A percentile compares a stretch with the other conserved stretches of the same genome.
phyloP scores from a whole-genome alignment of 2,797 vertebrate species.

The Hypotaenidia philippensis region DNA sequence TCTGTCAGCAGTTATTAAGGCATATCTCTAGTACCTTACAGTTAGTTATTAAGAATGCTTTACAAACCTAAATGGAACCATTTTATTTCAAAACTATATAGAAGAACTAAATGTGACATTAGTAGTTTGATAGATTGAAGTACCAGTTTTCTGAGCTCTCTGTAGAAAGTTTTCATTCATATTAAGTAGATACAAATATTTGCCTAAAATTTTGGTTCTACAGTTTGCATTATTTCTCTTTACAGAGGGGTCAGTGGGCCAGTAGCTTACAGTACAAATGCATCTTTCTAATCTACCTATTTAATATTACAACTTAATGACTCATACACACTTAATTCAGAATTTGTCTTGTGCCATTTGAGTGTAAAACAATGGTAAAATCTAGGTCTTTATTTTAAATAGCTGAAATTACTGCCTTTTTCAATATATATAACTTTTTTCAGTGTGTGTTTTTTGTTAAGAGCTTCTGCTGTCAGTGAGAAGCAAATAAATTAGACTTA shows the following conservation, averaged over 20 bases:
- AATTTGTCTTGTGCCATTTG: not conserved
- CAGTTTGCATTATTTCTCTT: not conserved
- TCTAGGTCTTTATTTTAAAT: not conserved
- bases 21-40: no score
- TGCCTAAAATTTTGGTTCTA: not conserved
- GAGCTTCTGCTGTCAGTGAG: not conserved
- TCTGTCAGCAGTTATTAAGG: no score
- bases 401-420: not conserved
- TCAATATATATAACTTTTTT: no score
- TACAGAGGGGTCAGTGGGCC: not conserved
- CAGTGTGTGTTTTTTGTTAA: not conserved
- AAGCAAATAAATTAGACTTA: no score
- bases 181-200: not conserved
- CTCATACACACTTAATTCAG: not conserved
- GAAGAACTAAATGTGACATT: not conserved
- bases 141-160: not conserved
- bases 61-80: not conserved
- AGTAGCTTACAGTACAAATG: accelerated
- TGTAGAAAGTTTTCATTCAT: no score
- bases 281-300: not conserved
- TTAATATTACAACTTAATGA: not conserved
- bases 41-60: not conserved
- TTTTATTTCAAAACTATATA: not conserved
- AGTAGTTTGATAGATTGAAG: not conserved
- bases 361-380: not conserved